Conservation (phyloP, 1,140 invertebrate genomes). For the Zaprionus africanus region DNA sequence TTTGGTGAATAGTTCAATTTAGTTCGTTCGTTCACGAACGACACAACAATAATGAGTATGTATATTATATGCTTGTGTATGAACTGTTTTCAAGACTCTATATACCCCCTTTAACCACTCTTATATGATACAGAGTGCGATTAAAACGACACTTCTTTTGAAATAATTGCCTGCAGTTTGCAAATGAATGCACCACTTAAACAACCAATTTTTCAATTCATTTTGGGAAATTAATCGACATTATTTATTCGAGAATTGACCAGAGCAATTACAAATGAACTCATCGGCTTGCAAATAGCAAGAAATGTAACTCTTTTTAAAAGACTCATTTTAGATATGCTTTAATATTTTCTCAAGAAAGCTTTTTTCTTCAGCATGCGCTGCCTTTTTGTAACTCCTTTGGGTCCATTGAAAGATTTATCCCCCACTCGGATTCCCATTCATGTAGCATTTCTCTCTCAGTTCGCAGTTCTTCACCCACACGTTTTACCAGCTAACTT, state of each 20-base stretch:
- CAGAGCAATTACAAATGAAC: neutral
- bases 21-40: too few species aligned
- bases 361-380: neutral
- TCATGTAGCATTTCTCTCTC: neutral
- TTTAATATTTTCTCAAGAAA: neutral
- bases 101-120: neutral
- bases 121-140: neutral
- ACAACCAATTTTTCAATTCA: slow-evolving; percentile 1
- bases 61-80: too few species aligned
- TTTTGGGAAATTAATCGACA: neutral
- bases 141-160: neutral
- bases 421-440: neutral
- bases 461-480: slow-evolving; percentile 3
- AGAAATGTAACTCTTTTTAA: neutral
- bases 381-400: neutral
- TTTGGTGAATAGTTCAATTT: too few species aligned
- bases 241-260: neutral
- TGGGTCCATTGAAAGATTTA: neutral
- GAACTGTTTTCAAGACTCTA: neutral
- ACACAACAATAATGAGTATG: too few species aligned
- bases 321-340: neutral
- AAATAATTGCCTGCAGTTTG: neutral
- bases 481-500: slow-evolving; percentile 65
- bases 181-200: slow-evolving; percentile 3
- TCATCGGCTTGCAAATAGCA: neutral